A percentile compares a stretch with the other conserved stretches of the same genome.
Evolutionary conservation across 2,888 invertebrate species (phyloP).

Genomic region (Polyommatus icarus): DNA sequence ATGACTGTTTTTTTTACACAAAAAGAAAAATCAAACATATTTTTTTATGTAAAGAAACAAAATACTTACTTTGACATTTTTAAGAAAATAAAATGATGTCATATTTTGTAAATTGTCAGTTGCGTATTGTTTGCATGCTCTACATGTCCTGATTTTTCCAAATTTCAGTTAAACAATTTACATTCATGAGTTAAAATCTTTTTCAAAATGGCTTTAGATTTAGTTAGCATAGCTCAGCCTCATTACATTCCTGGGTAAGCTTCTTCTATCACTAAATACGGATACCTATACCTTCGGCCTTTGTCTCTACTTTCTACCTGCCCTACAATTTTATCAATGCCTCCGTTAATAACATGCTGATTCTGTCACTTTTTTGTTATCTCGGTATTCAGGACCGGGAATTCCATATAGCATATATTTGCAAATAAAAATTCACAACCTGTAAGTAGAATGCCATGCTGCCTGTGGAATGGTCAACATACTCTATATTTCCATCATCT

Average conservation of each 20-base stretch:
- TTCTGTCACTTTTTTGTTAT: too few relatives aligned
- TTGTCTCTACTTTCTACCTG: background rate
- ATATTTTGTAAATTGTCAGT: conserved; percentile 5
- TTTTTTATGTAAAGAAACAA: background rate
- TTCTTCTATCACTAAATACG: background rate
- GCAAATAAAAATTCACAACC: too few relatives aligned
- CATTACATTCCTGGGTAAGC: conserved; percentile 87
- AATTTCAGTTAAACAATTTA: conserved; percentile 26
- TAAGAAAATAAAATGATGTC: background rate
- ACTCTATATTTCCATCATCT: too few relatives aligned
- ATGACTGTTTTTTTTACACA: background rate
- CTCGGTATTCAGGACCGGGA: too few relatives aligned
- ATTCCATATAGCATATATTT: too few relatives aligned
- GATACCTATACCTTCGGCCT: too few relatives aligned
- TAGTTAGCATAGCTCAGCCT: conserved; percentile 84
- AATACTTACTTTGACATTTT: background rate
- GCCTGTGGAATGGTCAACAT: too few relatives aligned
- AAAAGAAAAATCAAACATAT: background rate
- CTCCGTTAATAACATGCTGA: too few relatives aligned
- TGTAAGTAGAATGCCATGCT: too few relatives aligned
- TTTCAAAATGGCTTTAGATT: conserved; percentile 73
- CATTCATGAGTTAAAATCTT: conserved; percentile 44
- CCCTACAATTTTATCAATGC: background rate
- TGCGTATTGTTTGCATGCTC: background rate
- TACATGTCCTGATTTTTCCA: conserved; percentile 6